Evolutionary conservation across 2,797 vertebrate species (phyloP), one percentile per base, ranked within the genome.

Genomic region (Staurois parvus): DNA sequence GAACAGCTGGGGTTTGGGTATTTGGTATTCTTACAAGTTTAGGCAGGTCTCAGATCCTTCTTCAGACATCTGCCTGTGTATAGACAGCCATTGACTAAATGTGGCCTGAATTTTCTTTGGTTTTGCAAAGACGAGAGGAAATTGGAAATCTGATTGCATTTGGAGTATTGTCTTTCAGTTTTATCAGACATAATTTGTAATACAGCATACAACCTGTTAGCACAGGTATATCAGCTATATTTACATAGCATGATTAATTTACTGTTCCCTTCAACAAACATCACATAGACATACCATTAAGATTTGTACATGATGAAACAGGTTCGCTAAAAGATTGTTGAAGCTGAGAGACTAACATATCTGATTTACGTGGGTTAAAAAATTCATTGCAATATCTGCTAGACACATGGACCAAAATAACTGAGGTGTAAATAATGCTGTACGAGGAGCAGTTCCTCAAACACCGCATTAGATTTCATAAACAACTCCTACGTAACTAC

Each of bases 401-500:
- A 69, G 77, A 69, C 19, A 24, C 67, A 32, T 52, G 12, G 64
- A 7, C 77, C 30, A 11, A 45, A 67, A 69, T 79, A 79, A 66
- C 32, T 29, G 26, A 67, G 30, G 52, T 64, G 52, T 59, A 59
- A 24, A 26, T 29, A 77, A 40, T 66, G 59, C 42, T 24, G 28
- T 42, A 26, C 42, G 64, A 48, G 66, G 37, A 68, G 40, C 34
- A 15, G 26, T 69, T 42, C 40, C 64, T 79, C 37, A 21, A 29
- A 68, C 52, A 32, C 37, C 6, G 76, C 42, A 37, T 68, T 79
- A 17, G 26, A 42, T 40, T 78, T 80, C 42, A 69, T 59, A 70
- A 72, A 28, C 24, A 72, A 56, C 67, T 80, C 68, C 79, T 59
- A 81, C 67, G 69, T 56, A 70, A 59, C 78, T 70, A 59, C 70